Evolutionary conservation across 1,140 invertebrate species (phyloP).

Genomic region (Calliphora vicina): DNA sequence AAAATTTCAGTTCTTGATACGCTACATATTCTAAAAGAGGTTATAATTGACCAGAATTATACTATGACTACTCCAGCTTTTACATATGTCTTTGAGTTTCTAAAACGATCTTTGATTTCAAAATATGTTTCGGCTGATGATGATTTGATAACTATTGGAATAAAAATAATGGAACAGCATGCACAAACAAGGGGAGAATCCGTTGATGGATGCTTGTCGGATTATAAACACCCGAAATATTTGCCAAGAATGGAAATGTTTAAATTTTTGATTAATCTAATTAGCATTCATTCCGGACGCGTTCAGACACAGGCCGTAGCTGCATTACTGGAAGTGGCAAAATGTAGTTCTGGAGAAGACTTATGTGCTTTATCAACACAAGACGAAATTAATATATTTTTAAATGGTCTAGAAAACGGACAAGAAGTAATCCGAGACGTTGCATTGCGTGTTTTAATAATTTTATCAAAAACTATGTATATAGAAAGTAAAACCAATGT

Average conservation of each 20-base stretch:
- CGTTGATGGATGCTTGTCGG: slow-evolving; percentile 59
- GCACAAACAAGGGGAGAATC: slow-evolving; percentile 69
- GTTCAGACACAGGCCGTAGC: slow-evolving; percentile 80
- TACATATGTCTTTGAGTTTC: slow-evolving; percentile 83
- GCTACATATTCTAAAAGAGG: slow-evolving; percentile 43
- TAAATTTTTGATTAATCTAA: slow-evolving; percentile 79
- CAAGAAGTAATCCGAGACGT: slow-evolving; percentile 79
- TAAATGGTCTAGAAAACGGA: slow-evolving; percentile 77
- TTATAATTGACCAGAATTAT: background rate
- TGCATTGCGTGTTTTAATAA: slow-evolving; percentile 75
- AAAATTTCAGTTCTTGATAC: slow-evolving; percentile 52
- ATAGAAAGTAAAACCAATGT: slow-evolving; percentile 70
- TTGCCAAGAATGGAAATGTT: slow-evolving; percentile 85
- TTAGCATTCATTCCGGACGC: slow-evolving; percentile 73
- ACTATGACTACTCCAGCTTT: slow-evolving; percentile 75
- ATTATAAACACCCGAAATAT: slow-evolving; percentile 75
- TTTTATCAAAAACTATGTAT: slow-evolving; percentile 73
- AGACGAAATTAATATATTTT: slow-evolving; percentile 79
- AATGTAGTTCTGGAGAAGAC: slow-evolving; percentile 71
- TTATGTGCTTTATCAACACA: slow-evolving; percentile 70
- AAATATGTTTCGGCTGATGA: slow-evolving; percentile 66
- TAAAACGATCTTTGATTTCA: slow-evolving; percentile 71
- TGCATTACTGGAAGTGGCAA: slow-evolving; percentile 79
- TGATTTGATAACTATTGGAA: slow-evolving; percentile 68
- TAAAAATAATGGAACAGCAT: slow-evolving; percentile 78